Evolutionary conservation across 2,888 invertebrate genomes (phyloP).

Genomic region (Thumatha senex): DNA sequence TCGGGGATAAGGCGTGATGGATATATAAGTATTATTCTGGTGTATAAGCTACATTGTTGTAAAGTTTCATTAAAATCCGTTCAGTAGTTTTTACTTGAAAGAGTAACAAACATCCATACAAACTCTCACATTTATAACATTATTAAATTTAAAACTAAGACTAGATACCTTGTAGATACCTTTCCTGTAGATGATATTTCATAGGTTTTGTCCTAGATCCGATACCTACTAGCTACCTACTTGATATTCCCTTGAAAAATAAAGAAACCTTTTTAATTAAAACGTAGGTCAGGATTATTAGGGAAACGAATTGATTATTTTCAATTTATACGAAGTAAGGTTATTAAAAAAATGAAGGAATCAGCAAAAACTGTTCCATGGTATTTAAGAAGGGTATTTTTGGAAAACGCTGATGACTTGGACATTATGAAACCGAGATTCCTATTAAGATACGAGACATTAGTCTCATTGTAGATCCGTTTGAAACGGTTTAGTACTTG

Average conservation of each 20-base stretch:
- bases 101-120: no score
- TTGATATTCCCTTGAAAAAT: background rate
- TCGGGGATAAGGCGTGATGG: no score
- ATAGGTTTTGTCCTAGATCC: background rate
- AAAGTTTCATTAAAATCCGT: no score
- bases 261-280: conserved; percentile 1
- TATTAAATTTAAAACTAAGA: no score
- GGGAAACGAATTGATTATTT: conserved; percentile 43
- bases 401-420: conserved; percentile 78
- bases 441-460: conserved; percentile 79
- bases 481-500: conserved; percentile 34
- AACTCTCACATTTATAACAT: no score
- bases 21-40: no score
- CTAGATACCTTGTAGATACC: no score
- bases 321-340: conserved; percentile 49
- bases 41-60: no score
- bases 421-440: conserved; percentile 78
- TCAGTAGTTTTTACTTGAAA: no score
- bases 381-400: conserved; percentile 62
- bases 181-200: no score
- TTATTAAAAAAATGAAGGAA: conserved; percentile 68
- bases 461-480: conserved; percentile 65
- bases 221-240: no score
- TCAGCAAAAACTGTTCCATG: conserved; percentile 59
- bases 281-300: background rate